Evolutionary conservation across 2,888 invertebrate species (phyloP).

Genomic region (Listrodromus nycthemerus): DNA sequence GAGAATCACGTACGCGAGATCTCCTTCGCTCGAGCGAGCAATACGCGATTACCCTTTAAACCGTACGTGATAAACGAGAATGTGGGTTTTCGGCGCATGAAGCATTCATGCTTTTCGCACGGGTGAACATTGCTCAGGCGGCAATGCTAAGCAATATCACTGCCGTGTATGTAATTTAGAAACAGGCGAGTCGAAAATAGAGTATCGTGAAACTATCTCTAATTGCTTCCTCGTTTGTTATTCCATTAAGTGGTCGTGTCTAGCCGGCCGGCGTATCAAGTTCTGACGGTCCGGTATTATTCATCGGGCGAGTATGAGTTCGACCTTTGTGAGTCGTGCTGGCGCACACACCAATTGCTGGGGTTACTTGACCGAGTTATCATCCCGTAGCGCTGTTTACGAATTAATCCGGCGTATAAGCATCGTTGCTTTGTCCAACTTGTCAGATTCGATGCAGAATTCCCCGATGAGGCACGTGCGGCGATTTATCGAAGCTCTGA

Average conservation of each 20-base stretch:
- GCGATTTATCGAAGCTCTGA: too few species aligned
- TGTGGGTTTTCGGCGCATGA: background rate
- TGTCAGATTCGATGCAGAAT: too few species aligned
- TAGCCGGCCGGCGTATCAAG: conserved; percentile 72
- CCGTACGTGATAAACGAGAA: background rate
- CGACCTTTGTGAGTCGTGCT: conserved; percentile 65
- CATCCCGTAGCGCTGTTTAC: conserved; percentile 40
- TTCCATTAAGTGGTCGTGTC: conserved; percentile 76
- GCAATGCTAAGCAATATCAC: background rate
- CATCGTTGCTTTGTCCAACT: too few species aligned
- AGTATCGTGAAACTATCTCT: conserved; percentile 72
- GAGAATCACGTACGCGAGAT: background rate
- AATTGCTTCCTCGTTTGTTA: conserved; percentile 78
- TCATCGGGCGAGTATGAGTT: conserved; percentile 68
- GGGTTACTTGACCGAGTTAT: conserved; percentile 51
- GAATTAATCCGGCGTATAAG: conserved; percentile 19
- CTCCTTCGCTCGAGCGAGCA: conserved; percentile 1
- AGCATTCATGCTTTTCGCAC: conserved; percentile 14
- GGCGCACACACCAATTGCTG: conserved; percentile 49
- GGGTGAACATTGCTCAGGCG: background rate
- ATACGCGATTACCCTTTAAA: background rate
- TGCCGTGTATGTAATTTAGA: background rate
- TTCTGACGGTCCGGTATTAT: conserved; percentile 73
- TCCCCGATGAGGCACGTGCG: too few species aligned
- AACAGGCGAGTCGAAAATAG: conserved; percentile 62